phyloP scores from a whole-genome alignment of 1,140 invertebrate species.

The Amyelois transitella region DNA sequence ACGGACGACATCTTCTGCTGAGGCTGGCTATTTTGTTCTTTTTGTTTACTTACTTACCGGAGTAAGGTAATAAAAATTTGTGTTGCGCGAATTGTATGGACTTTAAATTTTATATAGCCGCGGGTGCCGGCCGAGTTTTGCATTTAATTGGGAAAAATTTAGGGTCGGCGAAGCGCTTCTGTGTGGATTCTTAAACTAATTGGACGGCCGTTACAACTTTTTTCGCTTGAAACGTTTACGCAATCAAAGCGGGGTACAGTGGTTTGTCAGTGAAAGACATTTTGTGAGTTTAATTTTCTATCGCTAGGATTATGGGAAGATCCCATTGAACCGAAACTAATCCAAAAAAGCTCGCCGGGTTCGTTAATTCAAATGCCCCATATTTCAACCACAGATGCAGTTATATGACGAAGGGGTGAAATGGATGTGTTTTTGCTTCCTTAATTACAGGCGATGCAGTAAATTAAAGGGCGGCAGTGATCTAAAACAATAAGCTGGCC shows the following conservation, averaged over 20 bases:
- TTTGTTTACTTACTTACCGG: slow-evolving; percentile 68
- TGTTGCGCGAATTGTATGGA: slow-evolving; percentile 72
- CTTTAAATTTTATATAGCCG: slow-evolving; percentile 70
- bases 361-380: slow-evolving; percentile 32
- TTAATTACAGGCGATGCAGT: slow-evolving; percentile 61
- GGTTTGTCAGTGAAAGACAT: slow-evolving; percentile 15
- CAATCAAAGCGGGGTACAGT: slow-evolving; percentile 34
- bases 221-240: slow-evolving; percentile 59
- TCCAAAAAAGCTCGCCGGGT: slow-evolving; percentile 21
- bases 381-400: slow-evolving; percentile 45
- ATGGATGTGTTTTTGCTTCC: slow-evolving; percentile 51
- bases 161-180: slow-evolving; percentile 66
- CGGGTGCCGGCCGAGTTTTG: slow-evolving; percentile 56
- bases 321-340: slow-evolving; percentile 14
- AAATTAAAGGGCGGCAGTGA: slow-evolving; percentile 65
- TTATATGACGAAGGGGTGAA: slow-evolving; percentile 53
- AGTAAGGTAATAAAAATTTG: slow-evolving; percentile 72
- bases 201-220: slow-evolving; percentile 67
- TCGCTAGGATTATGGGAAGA: slow-evolving; percentile 5
- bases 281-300: slow-evolving; percentile 2
- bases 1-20: slow-evolving; percentile 45
- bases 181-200: slow-evolving; percentile 71
- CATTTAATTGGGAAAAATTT: slow-evolving; percentile 73
- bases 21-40: slow-evolving; percentile 66
- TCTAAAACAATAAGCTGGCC: slow-evolving; percentile 70